A percentile compares a stretch with the other conserved stretches of the same genome.
These are phyloP conservation scores for Allobates femoralis DNA, from an alignment of 2,797 vertebrate species.

Conservation along the genomic window DNA sequence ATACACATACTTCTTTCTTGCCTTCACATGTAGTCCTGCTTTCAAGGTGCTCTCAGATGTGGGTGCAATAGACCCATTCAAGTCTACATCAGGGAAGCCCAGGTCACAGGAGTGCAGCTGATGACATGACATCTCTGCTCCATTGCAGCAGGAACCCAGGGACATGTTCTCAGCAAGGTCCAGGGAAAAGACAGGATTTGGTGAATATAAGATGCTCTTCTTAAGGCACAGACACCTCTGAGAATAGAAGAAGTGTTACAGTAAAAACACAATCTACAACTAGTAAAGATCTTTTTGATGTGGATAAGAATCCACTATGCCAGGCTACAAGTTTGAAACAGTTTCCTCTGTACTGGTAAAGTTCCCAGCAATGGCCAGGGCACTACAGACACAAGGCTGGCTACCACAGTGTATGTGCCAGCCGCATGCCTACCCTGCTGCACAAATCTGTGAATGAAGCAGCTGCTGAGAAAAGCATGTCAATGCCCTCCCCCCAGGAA, in stretches of 20 bases:
- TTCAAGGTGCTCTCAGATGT: slow-evolving; percentile 69
- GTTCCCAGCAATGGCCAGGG: neutral
- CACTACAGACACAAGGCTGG: neutral
- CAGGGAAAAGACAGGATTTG: neutral
- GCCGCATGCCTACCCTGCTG: slow-evolving; percentile 14
- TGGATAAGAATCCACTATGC: neutral
- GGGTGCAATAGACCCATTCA: slow-evolving; percentile 70
- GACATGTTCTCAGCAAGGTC: slow-evolving; percentile 36
- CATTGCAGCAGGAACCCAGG: slow-evolving; percentile 33
- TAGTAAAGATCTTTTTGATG: neutral
- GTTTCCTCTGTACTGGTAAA: slow-evolving; percentile 10
- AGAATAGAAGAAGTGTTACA: neutral
- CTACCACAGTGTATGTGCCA: neutral
- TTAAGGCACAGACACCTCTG: slow-evolving; percentile 46
- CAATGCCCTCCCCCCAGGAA: slow-evolving; percentile 59
- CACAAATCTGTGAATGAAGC: slow-evolving; percentile 54
- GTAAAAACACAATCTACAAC: neutral
- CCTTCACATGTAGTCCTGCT: slow-evolving; percentile 72
- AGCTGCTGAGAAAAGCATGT: slow-evolving; percentile 58
- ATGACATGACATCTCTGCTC: slow-evolving; percentile 65
- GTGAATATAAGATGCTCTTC: neutral
- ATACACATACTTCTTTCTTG: slow-evolving; percentile 78
- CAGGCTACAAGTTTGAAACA: neutral
- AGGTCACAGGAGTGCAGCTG: slow-evolving; percentile 65
- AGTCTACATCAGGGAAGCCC: slow-evolving; percentile 75